Base-by-base conservation (phyloP, 2,797 vertebrate genomes). In the Peromyscus nudipes region DNA sequence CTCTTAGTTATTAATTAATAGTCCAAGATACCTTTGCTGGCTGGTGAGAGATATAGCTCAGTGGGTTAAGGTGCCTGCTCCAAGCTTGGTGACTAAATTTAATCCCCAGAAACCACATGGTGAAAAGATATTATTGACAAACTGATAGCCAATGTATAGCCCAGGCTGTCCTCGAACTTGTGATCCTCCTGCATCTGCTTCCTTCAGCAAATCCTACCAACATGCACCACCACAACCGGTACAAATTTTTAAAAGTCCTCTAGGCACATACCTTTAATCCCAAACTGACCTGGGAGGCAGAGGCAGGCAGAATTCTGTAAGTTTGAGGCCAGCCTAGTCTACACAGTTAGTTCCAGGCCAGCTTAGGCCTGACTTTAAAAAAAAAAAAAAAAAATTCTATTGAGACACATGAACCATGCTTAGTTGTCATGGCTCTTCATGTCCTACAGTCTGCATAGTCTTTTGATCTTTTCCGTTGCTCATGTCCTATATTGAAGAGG, bases 381-480 rank as follows among this genome's bases (percentile, higher is more conserved):
- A 46, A 77, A 27, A 46, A 3, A 71, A 64, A 37, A 73, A 67
- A 19, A 88, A 82, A 40, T 40, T 43, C 64, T 43, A 57, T 1
- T 4, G 0, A 21, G 34, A 52, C 79, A 19, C 31, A 10, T 2
- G 12, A 0, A 7, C 0, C 82, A 23, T 9, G 29, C 23, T 75
- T 84, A 4, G 71, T 16, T 90, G 55, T 86, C 14, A 34, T 14
- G 23, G 49, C 37, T 73, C 27, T 88, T 55, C 4, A 3, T 85
- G 62, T 77, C 62, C 55, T 95, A 25, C 10, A 43, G 34, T 88
- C 77, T 84, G 55, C 31, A n/a, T 83, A 23, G 52, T 43, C 67
- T 34, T 40, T 91, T 67, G 16, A 29, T 89, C 5, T 89, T 86
- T 71, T 57, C 76, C 3, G 7, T 71, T 13, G 1, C 71, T 57